Conservation (phyloP, 2,888 invertebrate species). For the Argynnis bischoffii region DNA sequence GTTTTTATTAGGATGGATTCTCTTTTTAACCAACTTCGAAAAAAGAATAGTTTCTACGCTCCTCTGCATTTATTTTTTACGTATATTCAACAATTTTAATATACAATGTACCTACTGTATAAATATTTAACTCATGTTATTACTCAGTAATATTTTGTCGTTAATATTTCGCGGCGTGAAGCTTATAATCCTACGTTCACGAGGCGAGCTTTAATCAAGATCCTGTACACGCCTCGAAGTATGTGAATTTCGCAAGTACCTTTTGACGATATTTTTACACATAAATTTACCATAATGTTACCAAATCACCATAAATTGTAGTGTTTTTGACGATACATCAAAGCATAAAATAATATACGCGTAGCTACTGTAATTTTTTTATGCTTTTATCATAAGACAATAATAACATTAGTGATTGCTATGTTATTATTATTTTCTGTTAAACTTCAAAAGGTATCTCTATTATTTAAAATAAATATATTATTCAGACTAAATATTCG, state of each 20-base stretch:
- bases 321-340: background rate
- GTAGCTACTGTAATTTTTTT: too few species aligned
- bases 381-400: too few species aligned
- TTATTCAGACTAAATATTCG: too few species aligned
- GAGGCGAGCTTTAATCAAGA: slow-evolving; percentile 39
- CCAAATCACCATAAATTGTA: background rate
- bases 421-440: too few species aligned
- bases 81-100: background rate
- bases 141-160: slow-evolving; percentile 14
- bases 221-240: slow-evolving; percentile 33
- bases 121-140: slow-evolving; percentile 10
- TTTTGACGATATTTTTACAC: slow-evolving; percentile 9
- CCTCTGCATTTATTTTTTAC: background rate
- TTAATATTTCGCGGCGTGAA: slow-evolving; percentile 17
- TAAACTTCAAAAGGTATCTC: too few species aligned
- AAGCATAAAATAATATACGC: background rate
- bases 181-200: slow-evolving; percentile 15
- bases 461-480: too few species aligned
- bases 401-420: too few species aligned
- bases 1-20: too few species aligned
- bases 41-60: too few species aligned
- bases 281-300: slow-evolving; percentile 22
- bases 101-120: background rate
- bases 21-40: too few species aligned
- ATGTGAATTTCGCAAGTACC: slow-evolving; percentile 28